phyloP scores from a whole-genome alignment of 2,797 vertebrate genomes.

The Staurois parvus region DNA sequence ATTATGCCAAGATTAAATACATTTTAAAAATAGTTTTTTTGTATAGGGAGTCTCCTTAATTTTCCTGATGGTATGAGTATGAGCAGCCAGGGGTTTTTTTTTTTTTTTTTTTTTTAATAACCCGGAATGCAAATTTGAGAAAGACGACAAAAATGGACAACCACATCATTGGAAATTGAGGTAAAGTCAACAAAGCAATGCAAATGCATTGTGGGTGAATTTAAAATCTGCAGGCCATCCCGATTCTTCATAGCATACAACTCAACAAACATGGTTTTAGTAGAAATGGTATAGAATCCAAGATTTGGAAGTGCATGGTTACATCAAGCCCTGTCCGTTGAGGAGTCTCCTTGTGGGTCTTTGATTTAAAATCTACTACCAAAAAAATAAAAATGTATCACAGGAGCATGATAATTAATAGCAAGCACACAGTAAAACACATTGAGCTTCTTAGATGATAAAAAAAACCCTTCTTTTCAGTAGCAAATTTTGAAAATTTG shows the following conservation, averaged over 20 bases:
- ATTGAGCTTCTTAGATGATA: no score
- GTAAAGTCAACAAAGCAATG: conserved; percentile 34
- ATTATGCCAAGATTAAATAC: neutral
- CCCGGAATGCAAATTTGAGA: conserved; percentile 12
- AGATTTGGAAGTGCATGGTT: conserved; percentile 60
- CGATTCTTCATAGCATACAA: conserved; percentile 53
- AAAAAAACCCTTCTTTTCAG: no score
- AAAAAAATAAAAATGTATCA: conserved; percentile 62
- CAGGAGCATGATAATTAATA: conserved; percentile 44
- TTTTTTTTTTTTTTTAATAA: neutral
- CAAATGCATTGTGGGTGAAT: conserved; percentile 30
- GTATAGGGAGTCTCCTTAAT: conserved; percentile 10
- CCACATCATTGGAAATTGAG: conserved; percentile 24
- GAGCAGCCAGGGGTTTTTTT: neutral
- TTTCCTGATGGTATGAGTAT: conserved; percentile 5
- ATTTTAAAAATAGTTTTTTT: neutral
- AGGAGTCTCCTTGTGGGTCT: conserved; percentile 51
- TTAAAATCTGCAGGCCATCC: conserved; percentile 48
- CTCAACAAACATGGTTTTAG: conserved; percentile 48
- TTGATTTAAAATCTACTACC: conserved; percentile 60
- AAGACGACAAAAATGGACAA: neutral
- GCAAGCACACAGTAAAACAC: conserved; percentile 5
- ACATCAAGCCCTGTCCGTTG: conserved; percentile 55
- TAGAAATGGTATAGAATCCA: conserved; percentile 38
- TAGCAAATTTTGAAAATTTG: no score